Evolutionary conservation across 2,888 invertebrate genomes (phyloP).

Genomic region (Loripinus fragilis): DNA sequence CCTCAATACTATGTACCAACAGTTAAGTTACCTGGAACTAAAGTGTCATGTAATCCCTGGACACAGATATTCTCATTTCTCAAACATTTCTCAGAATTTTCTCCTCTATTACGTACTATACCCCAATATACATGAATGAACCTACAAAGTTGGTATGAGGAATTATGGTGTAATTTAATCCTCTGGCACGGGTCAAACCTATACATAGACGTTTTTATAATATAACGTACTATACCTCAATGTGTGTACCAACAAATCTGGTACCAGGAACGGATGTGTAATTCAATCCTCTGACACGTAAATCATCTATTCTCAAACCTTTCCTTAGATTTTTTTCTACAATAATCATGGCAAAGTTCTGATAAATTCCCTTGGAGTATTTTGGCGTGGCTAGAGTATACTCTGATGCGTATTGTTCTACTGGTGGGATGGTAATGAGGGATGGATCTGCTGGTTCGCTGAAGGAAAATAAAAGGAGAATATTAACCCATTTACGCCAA

Average conservation of each 20-base stretch:
- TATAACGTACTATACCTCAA: constrained; percentile 46
- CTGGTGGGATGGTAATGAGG: constrained; percentile 67
- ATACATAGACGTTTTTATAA: too few relatives aligned
- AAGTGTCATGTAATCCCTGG: too few relatives aligned
- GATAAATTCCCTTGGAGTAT: constrained; percentile 52
- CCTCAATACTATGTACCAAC: too few relatives aligned
- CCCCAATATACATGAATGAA: too few relatives aligned
- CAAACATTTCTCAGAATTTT: too few relatives aligned
- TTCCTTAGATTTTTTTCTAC: constrained; percentile 39
- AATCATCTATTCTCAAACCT: constrained; percentile 49
- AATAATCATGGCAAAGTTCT: constrained; percentile 58
- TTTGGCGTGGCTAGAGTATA: constrained; percentile 67
- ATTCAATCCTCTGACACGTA: constrained; percentile 25
- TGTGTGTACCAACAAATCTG: constrained; percentile 42
- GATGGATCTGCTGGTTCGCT: constrained; percentile 67
- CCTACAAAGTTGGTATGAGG: too few relatives aligned
- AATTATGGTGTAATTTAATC: too few relatives aligned
- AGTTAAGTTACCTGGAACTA: too few relatives aligned
- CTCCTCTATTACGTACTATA: too few relatives aligned
- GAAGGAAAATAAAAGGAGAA: neutral
- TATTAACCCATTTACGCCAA: too few relatives aligned
- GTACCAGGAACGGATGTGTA: constrained; percentile 49
- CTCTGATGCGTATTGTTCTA: constrained; percentile 62
- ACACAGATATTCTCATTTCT: too few relatives aligned
- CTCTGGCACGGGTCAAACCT: too few relatives aligned